Evolutionary conservation across 2,113 vertebrate species (phyloP).

Genomic region (Hucho hucho): DNA sequence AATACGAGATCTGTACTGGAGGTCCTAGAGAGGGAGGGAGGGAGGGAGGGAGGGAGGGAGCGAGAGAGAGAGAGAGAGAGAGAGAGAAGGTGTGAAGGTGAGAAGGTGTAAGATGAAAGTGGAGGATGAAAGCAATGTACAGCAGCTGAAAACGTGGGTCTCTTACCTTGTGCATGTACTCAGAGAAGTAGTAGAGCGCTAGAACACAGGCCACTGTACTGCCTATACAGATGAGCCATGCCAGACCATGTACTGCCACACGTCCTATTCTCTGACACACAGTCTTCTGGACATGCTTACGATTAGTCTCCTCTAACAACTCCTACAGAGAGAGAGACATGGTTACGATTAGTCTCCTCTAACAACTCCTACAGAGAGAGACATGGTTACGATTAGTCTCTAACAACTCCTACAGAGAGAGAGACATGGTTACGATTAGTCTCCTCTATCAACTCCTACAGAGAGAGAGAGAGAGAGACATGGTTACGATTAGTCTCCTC

Average conservation of each 20-base stretch:
- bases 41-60: too few relatives aligned
- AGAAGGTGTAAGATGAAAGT: not conserved
- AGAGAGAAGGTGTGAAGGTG: not conserved
- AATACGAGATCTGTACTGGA: not conserved
- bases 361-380: too few relatives aligned
- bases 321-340: too few relatives aligned
- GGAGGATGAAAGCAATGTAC: not conserved
- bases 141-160: not conserved
- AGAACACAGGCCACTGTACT: slow-evolving; percentile 64
- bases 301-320: slow-evolving; percentile 76
- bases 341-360: too few relatives aligned
- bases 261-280: slow-evolving; percentile 48
- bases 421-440: not conserved
- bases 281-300: slow-evolving; percentile 23
- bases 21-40: slow-evolving; percentile 22
- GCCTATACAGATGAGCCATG: slow-evolving; percentile 80
- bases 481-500: too few relatives aligned
- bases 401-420: too few relatives aligned
- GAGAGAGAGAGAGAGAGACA: too few relatives aligned
- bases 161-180: not conserved
- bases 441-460: slow-evolving; percentile 39
- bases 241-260: slow-evolving; percentile 51
- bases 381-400: too few relatives aligned
- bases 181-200: slow-evolving; percentile 25
- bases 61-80: too few relatives aligned